phyloP scores from a whole-genome alignment of 2,888 invertebrate species.

The Volucella inanis region DNA sequence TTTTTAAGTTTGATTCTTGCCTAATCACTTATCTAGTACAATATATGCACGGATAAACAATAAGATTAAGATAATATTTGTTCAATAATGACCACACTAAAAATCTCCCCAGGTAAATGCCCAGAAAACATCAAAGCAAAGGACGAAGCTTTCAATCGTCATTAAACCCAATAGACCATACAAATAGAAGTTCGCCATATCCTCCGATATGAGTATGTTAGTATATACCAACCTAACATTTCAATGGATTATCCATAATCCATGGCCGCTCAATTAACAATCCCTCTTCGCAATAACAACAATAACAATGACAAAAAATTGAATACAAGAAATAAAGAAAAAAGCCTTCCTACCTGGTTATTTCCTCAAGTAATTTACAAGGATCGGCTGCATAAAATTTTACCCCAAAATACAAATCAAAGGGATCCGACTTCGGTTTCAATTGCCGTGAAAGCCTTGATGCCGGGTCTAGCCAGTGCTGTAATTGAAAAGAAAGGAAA shows the following conservation, averaged over 20 bases:
- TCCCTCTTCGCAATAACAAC: neutral
- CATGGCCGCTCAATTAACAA: constrained; percentile 1
- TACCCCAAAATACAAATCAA: constrained; percentile 97
- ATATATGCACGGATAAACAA: too few species aligned
- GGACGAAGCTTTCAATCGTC: neutral
- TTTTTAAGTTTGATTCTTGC: too few species aligned
- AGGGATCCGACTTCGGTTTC: constrained; percentile 88
- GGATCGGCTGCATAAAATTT: constrained; percentile 99
- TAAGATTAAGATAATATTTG: neutral
- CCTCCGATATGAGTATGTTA: neutral
- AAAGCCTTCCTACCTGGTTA: constrained; percentile 89
- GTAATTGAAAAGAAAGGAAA: constrained; percentile 77
- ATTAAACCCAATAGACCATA: constrained; percentile 20
- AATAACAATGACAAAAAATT: constrained; percentile 13
- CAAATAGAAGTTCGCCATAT: constrained; percentile 1
- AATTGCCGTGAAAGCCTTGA: constrained; percentile 95
- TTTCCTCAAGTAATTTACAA: constrained; percentile 97
- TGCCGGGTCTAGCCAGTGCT: constrained; percentile 97
- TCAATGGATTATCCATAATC: constrained; percentile 28
- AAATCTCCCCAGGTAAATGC: constrained; percentile 8
- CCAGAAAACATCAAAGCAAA: constrained; percentile 18
- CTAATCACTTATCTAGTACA: too few species aligned
- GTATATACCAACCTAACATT: constrained; percentile 1
- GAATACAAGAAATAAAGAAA: constrained; percentile 17
- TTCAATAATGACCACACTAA: constrained; percentile 9